Evolutionary conservation across 2,113 vertebrate species (phyloP), one percentile per base, ranked within the genome.

Genomic region (Apteryx mantelli): DNA sequence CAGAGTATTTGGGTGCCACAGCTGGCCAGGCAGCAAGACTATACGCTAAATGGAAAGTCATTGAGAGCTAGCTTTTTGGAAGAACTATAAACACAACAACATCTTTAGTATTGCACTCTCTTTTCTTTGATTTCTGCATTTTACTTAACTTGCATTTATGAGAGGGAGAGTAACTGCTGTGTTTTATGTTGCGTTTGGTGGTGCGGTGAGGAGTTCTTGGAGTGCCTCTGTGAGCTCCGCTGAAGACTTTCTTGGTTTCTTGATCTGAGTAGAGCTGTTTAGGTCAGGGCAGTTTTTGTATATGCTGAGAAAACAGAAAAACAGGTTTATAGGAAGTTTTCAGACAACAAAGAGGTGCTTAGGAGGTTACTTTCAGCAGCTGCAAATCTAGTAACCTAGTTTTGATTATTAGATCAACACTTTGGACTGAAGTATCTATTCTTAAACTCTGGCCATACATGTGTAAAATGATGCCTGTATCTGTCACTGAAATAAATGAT

Each of bases 151-250:
- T 28, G 22, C 14, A 11, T 89, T 66, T 8, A 14, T 58, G 26
- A 22, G 20, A 66, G 34, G 87, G 50, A 4, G 0, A 0, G 38
- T 52, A 22, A 3, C 46, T 19, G 18, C 1, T 38, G 28, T 42
- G n/a, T 76, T 76, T 74, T 50, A 2, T 86, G 13, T 66, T 88
- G 46, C 13, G 25, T 69, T 77, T 66, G 21, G 12, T 92, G 1
- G 24, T 32, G 46, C 5, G 3, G 2, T 0, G 1, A 52, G 20
- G 36, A 50, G 6, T 53, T 77, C 36, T 81, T 84, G 56, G 25
- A 75, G 48, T 7, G 22, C 11, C 3, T 53, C 9, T 68, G 4
- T 65, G 28, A 46, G 46, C 13, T 81, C 25, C 3, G 5, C 21
- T 18, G 8, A 66, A 15, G 30, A 42, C n/a, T 52, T 83, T 84